Evolutionary conservation across 2,113 vertebrate species (phyloP), one percentile per base, ranked within the genome.

Genomic region (Spea bombifrons): DNA sequence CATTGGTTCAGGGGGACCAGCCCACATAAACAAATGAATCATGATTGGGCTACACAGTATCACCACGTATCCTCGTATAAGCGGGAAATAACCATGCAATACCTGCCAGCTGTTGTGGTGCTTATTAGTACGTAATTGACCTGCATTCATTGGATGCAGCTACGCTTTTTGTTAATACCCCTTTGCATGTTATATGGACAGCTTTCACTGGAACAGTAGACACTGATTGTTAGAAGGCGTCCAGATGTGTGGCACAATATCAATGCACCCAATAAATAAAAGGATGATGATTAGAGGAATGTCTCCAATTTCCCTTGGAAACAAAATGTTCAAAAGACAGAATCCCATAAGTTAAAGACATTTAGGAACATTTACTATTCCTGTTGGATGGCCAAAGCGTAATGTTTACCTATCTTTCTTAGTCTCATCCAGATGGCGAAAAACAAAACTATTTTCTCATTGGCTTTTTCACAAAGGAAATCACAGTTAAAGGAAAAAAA

Each of bases 191-290:
- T 61, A 81, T 5, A 71, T 59, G 82, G 75, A 52, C 4, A 80
- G 68, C 64, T 45, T 66, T 13, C 49, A 59, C 82, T 83, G 86
- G 82, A 85, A 84, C 84, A 86, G 86, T 86, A 87, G 84, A 84
- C 76, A 76, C 7, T 46, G 30, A 66, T 49, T 82, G 66, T 72
- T 82, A 85, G 82, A 61, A 84, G 75, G 78, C 81, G 84, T 89
- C 87, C 86, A 89, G 86, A 87, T 88, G 85, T 87, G 82, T 75
- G 83, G 81, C 78, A 85, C 44, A 4, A 82, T 83, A 85, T 78
- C 79, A 71, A 85, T 79, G 72, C 71, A 83, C 86, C 83, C 78
- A 87, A 88, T 87, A 88, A 89, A 87, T 88, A 86, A 85, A 85
- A 84, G 77, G 79, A 87, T 71, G 47, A 75, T 8, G 84, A 84